These are phyloP conservation scores for Eupithecia centaureata DNA, from an alignment of 2,888 invertebrate genomes.

Conservation along the genomic window DNA sequence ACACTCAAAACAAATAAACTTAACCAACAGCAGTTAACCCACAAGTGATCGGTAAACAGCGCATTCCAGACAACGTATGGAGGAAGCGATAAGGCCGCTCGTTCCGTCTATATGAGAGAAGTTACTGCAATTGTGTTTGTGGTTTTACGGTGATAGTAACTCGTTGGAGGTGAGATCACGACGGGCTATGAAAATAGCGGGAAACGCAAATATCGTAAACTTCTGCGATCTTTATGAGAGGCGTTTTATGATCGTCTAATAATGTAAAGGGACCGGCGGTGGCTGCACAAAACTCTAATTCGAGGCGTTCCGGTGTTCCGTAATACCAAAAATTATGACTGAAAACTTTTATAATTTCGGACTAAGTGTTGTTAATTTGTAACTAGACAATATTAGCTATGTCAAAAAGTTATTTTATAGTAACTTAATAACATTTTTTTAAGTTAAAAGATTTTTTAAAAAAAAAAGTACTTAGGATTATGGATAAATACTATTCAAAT, in stretches of 20 bases:
- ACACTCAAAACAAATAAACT: neutral
- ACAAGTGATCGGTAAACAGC: constrained; percentile 26
- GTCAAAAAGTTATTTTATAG: no score
- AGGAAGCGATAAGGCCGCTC: constrained; percentile 44
- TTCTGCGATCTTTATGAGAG: neutral
- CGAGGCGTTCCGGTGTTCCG: no score
- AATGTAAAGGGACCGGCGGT: no score
- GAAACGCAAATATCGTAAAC: neutral
- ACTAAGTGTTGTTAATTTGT: no score
- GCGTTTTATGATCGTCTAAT: neutral
- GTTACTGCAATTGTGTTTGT: constrained; percentile 51
- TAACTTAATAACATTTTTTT: no score
- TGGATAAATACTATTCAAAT: no score
- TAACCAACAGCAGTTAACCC: constrained; percentile 32
- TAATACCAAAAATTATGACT: no score
- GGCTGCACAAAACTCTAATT: no score
- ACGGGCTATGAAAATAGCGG: constrained; percentile 30
- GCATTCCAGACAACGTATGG: constrained; percentile 35
- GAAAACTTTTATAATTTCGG: no score
- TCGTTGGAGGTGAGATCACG: constrained; percentile 37
- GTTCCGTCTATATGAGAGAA: constrained; percentile 47
- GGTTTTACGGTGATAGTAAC: constrained; percentile 50
- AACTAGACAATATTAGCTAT: no score
- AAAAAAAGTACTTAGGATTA: no score
- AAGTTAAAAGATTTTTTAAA: no score